These are phyloP conservation scores for Coleophora deauratella DNA, from an alignment of 2,888 invertebrate species.

Conservation along the genomic window DNA sequence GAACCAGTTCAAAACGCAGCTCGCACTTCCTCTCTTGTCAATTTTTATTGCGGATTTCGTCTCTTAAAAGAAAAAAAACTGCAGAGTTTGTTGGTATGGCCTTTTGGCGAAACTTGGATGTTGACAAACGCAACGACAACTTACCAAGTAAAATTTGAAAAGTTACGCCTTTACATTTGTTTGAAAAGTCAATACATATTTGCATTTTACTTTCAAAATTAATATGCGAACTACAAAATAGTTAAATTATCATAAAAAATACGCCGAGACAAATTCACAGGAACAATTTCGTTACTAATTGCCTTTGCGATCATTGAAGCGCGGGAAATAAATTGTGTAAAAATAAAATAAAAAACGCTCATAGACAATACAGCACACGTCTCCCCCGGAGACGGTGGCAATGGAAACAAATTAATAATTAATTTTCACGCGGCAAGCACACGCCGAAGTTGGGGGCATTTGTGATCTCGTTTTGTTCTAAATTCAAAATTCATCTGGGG, in stretches of 20 bases:
- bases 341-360: conserved; percentile 41
- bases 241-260: too few relatives aligned
- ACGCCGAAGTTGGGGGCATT: conserved; percentile 47
- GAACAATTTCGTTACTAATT: conserved; percentile 40
- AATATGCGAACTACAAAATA: too few relatives aligned
- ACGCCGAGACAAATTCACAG: too few relatives aligned
- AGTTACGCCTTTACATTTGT: too few relatives aligned
- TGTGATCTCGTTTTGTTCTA: conserved; percentile 57
- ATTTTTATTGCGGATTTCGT: conserved; percentile 8
- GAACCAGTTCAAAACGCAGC: conserved; percentile 18
- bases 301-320: conserved; percentile 47
- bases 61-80: conserved; percentile 1
- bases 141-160: too few relatives aligned
- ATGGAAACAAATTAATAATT: conserved; percentile 68
- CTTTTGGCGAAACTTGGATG: too few relatives aligned
- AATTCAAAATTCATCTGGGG: conserved; percentile 55
- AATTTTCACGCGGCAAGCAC: conserved; percentile 58
- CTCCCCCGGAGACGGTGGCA: conserved; percentile 42
- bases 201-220: too few relatives aligned
- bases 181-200: too few relatives aligned
- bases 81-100: too few relatives aligned
- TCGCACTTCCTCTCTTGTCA: conserved; percentile 13
- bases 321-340: conserved; percentile 45
- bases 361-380: conserved; percentile 41
- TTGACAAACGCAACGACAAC: too few relatives aligned